Evolutionary conservation across 2,113 vertebrate genomes (phyloP), one percentile per base, ranked within the genome.

Genomic region (Micronycteris hirsuta): DNA sequence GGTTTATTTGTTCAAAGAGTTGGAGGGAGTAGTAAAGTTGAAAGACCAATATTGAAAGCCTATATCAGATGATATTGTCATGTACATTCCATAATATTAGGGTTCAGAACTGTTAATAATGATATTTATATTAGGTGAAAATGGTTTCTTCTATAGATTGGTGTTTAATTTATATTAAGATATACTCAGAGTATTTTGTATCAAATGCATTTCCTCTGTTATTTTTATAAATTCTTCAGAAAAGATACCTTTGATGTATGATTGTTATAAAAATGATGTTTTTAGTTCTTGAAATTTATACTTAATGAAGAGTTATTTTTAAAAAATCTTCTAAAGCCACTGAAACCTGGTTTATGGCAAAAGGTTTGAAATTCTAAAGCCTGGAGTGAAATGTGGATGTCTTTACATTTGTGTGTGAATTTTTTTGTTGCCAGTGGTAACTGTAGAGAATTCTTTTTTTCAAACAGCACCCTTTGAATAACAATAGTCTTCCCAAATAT

Each of bases 351-450:
- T 3, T 96, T 86, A 56, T 77, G 94, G 43, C 94, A 95, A 96
- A 87, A 88, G 0, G 0, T 92, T 81, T 76, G 3, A 36, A 76
- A 90, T 86, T 76, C 97, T 52, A 88, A 76, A 93, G 33, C 52
- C 58, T 65, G 11, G 6, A 52, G 70, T 63, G 73, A 95, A 87
- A 71, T 82, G 36, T 65, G 22, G 17, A 70, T 63, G 22, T 76
- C 54, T 91, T 80, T 78, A 19, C 91, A 58, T 90, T 82, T 89
- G 26, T 77, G 47, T 71, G 92, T 86, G 95, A 97, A 96, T 97
- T 97, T 97, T 97, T 98, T 97, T 97, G 98, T 98, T 98, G 98
- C 95, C 96, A 52, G 0, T 97, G 96, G 98, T 98, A 98, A 98
- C 98, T 97, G 86, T 38, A 83, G 96, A 97, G 97, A 98, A 98